These are phyloP conservation scores for Amblyopsis rosae DNA, from an alignment of 2,113 vertebrate genomes.

Conservation along the genomic window DNA sequence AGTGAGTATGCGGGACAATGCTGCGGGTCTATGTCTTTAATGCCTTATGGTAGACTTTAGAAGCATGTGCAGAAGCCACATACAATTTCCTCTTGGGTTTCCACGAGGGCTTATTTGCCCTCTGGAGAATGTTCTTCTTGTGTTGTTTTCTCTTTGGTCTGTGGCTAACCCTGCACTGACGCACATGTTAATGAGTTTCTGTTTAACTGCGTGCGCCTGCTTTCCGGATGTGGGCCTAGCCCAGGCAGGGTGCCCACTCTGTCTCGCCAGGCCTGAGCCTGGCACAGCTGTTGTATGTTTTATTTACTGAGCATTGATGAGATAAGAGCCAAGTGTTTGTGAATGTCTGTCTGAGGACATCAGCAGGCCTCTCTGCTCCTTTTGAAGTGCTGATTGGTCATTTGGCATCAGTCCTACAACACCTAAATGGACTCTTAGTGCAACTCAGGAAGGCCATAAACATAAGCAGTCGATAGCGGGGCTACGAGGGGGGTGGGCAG, in stretches of 20 bases:
- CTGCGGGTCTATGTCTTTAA: conserved; percentile 27
- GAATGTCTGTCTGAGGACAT: conserved; percentile 61
- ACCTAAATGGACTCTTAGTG: conserved; percentile 57
- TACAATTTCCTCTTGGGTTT: background rate
- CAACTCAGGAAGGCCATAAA: conserved; percentile 51
- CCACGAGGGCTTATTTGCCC: background rate
- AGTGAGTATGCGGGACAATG: background rate
- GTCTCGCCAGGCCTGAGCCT: conserved; percentile 26
- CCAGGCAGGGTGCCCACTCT: conserved; percentile 17
- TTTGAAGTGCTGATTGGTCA: conserved; percentile 62
- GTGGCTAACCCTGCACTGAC: conserved; percentile 22
- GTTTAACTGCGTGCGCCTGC: conserved; percentile 16
- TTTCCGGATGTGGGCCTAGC: conserved; percentile 11
- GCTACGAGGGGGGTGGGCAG: conserved; percentile 3
- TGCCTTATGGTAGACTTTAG: conserved; percentile 43
- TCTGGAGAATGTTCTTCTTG: conserved; percentile 6
- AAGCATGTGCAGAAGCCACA: conserved; percentile 20
- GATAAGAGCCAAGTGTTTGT: conserved; percentile 63
- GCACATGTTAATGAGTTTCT: conserved; percentile 19
- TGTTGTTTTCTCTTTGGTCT: conserved; percentile 4
- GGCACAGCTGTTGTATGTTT: conserved; percentile 68
- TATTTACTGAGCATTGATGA: conserved; percentile 73
- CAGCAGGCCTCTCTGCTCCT: conserved; percentile 35
- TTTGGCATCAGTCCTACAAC: conserved; percentile 54
- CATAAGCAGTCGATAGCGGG: conserved; percentile 32